These are phyloP conservation scores for Polylopha cassiicola DNA, from an alignment of 2,888 invertebrate species.

Conservation along the genomic window DNA sequence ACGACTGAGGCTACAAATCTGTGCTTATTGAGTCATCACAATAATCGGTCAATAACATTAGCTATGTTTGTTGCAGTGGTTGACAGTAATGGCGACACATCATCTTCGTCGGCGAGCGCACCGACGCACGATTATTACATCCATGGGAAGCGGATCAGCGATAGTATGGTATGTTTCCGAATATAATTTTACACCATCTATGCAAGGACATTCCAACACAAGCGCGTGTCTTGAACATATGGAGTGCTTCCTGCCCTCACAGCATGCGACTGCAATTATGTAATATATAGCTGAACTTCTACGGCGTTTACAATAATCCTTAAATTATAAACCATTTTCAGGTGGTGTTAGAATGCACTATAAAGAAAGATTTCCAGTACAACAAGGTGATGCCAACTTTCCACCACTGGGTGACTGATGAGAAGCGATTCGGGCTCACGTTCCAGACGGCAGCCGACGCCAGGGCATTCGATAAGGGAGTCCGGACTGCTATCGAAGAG, in stretches of 20 bases:
- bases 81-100: constrained; percentile 48
- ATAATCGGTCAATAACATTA: too few relatives aligned
- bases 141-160: constrained; percentile 93
- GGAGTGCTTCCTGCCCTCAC: too few relatives aligned
- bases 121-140: constrained; percentile 93
- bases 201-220: neutral
- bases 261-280: too few relatives aligned
- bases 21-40: too few relatives aligned
- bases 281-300: too few relatives aligned
- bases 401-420: constrained; percentile 98
- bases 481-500: constrained; percentile 92
- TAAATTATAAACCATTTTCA: too few relatives aligned
- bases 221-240: too few relatives aligned
- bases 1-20: neutral
- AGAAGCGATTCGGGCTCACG: constrained; percentile 95
- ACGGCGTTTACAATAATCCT: too few relatives aligned
- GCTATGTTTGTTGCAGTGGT: constrained; percentile 33
- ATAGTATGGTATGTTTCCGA: constrained; percentile 91
- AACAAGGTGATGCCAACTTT: constrained; percentile 99
- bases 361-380: constrained; percentile 97
- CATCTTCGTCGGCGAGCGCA: constrained; percentile 71
- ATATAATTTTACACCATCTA: neutral
- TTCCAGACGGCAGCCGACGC: constrained; percentile 98
- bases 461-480: constrained; percentile 94
- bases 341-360: constrained; percentile 95